Evolutionary conservation across 2,888 invertebrate species (phyloP), one percentile per base, ranked within the genome.

Genomic region (Perdita meconis): DNA sequence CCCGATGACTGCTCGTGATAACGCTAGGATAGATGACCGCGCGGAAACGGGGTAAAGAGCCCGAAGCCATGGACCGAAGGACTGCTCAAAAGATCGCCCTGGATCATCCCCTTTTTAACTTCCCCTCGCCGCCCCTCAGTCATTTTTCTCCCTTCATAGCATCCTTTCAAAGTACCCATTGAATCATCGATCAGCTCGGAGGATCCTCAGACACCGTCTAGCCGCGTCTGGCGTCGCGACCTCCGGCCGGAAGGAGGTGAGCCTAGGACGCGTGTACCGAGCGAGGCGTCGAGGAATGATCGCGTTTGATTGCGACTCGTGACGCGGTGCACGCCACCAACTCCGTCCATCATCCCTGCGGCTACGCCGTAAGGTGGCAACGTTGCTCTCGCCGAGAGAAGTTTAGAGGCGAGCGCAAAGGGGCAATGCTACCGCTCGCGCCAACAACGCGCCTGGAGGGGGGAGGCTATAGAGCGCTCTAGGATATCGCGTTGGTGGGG

Each of bases 331-430:
- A 22, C 47, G 42, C 59, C 3, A 26, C 42, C 50, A 30, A 44
- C 57, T 53, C 30, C 60, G 78, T 79, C 59, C 79, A 70, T 83
- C 83, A 77, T 79, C 81, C 81, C 81, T 71, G 61, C 61, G 55
- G 70, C 64, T 78, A 83, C 71, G 73, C 67, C 78, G 80, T 80
- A 83, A 84, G 79, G 84, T 83, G 84, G 81, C 79, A 79, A 79
- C 72, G 70, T 78, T 77, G 73, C 72, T 74, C 64, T 71, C 75
- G 71, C 51, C 44, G 59, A 24, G 69, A 61, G 75, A 70, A 73
- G 50, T 63, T 59, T 63, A 36, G 72, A 70, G 75, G 44, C 68
- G 73, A 70, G 60, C 75, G 60, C 60, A 80, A n/a, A 68, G 75
- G 81, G 77, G 82, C 79, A 80, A 77, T 73, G 79, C 80, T 78